Evolutionary conservation across 1,140 invertebrate species (phyloP).

Genomic region (Cardiocondyla obscurior): DNA sequence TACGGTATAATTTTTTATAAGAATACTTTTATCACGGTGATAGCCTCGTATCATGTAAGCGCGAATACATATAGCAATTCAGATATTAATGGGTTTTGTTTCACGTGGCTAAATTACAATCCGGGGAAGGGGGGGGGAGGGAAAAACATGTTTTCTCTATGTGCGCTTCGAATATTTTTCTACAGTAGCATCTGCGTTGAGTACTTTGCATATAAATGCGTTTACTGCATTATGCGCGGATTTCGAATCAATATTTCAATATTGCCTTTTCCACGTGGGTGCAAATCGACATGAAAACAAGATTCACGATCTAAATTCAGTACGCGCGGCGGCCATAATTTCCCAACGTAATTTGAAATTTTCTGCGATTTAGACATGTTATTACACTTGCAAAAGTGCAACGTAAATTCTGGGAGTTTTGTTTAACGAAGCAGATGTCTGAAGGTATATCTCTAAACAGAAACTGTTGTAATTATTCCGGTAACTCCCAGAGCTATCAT

Average conservation of each 20-base stretch:
- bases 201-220: constrained; percentile 36
- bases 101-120: background rate
- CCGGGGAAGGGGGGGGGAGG: too few species aligned
- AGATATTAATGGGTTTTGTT: constrained; percentile 34
- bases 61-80: background rate
- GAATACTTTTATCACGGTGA: background rate
- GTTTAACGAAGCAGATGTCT: background rate
- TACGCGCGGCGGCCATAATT: background rate
- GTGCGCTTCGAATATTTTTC: background rate
- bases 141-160: constrained; percentile 1
- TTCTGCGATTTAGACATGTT: background rate
- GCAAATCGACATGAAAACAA: constrained; percentile 11
- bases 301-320: background rate
- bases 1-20: constrained; percentile 20
- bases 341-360: background rate
- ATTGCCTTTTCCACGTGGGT: background rate
- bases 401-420: background rate
- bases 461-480: background rate
- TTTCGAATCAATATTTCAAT: constrained; percentile 36
- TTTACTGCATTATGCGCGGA: constrained; percentile 14
- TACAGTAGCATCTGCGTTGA: background rate
- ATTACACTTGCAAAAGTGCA: background rate
- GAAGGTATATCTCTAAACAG: background rate
- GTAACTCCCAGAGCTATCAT: background rate
- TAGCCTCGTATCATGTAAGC: background rate